Evolutionary conservation across 2,113 vertebrate species (phyloP).

Genomic region (Xyrauchen texanus): DNA sequence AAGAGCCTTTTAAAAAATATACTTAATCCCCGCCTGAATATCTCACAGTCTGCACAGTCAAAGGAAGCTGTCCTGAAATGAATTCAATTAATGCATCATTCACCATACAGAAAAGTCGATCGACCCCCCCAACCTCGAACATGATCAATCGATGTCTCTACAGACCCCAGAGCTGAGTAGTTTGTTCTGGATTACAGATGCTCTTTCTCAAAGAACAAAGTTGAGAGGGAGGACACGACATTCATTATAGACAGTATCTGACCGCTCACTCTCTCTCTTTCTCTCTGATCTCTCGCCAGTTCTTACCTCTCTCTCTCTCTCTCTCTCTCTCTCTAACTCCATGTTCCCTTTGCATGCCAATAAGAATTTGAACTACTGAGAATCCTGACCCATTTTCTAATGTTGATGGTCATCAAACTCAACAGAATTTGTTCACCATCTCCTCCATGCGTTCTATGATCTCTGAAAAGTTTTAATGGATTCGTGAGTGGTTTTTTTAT

Average conservation of each 20-base stretch:
- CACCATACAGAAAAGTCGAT: not conserved
- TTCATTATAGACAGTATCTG: not conserved
- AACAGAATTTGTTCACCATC: not conserved
- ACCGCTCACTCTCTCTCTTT: too few relatives aligned
- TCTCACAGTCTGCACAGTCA: not conserved
- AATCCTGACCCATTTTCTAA: conserved; percentile 7
- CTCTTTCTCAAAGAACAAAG: not conserved
- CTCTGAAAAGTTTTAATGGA: too few relatives aligned
- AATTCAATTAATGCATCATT: not conserved
- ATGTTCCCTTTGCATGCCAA: not conserved
- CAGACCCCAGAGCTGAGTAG: not conserved
- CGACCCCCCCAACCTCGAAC: not conserved
- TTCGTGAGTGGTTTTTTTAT: too few relatives aligned
- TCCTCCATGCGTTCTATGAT: too few relatives aligned
- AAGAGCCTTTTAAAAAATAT: not conserved
- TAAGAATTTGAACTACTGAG: not conserved
- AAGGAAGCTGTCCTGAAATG: not conserved
- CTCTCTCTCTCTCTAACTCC: not conserved
- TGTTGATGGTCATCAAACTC: conserved; percentile 7
- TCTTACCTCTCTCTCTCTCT: not conserved
- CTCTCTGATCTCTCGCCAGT: not conserved
- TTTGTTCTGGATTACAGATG: not conserved
- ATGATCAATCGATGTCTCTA: conserved; percentile 11
- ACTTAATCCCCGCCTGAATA: not conserved
- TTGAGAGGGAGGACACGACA: not conserved